A percentile compares a stretch with the other conserved stretches of the same genome.
Evolutionary conservation across 1,140 invertebrate species (phyloP).

Genomic region (Proctacanthus coquilletti): DNA sequence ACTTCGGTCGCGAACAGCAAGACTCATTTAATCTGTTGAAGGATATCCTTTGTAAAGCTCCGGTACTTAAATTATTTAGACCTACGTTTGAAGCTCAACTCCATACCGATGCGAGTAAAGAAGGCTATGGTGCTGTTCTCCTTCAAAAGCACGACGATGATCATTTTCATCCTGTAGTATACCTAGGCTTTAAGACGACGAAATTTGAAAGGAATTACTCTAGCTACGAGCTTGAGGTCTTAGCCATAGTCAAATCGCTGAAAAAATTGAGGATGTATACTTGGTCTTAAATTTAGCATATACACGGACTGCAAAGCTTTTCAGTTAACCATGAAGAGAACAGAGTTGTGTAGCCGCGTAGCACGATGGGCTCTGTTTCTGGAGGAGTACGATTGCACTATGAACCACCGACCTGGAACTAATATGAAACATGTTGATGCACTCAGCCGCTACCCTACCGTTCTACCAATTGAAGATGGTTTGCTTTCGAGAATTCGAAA

Average conservation of each 20-base stretch:
- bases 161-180: constrained; percentile 10
- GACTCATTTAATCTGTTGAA: constrained; percentile 8
- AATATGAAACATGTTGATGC: constrained; percentile 13
- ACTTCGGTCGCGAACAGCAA: background rate
- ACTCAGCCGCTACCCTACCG: constrained; percentile 11
- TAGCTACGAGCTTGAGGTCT: constrained; percentile 11
- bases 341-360: constrained; percentile 12
- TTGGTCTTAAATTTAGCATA: background rate
- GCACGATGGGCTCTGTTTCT: constrained; percentile 11
- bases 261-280: constrained; percentile 10
- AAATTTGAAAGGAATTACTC: constrained; percentile 8
- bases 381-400: constrained; percentile 10
- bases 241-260: constrained; percentile 12
- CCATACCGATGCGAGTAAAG: constrained; percentile 20
- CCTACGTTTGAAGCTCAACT: constrained; percentile 7
- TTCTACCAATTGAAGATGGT: too few species aligned
- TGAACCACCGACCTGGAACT: constrained; percentile 10
- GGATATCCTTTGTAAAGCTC: background rate
- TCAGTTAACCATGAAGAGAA: constrained; percentile 13
- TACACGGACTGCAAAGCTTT: constrained; percentile 18
- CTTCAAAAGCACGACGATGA: constrained; percentile 13
- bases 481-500: too few species aligned
- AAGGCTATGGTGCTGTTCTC: constrained; percentile 21
- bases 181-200: constrained; percentile 9
- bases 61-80: constrained; percentile 1